Evolutionary conservation across 2,888 invertebrate species (phyloP).

Genomic region (Zhengitettix transpicula): DNA sequence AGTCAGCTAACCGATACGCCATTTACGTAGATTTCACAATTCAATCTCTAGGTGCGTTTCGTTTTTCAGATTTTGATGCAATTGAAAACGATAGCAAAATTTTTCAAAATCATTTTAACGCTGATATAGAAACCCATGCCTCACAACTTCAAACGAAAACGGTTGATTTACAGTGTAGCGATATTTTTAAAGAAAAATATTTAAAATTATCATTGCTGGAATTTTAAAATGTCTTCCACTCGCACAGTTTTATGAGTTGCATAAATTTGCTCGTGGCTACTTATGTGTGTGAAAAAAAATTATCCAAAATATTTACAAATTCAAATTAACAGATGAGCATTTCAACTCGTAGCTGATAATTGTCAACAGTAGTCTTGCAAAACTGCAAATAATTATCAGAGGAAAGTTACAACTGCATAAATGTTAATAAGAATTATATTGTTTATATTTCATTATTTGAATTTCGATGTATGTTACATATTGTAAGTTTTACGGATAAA

Average conservation of each 20-base stretch:
- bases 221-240: neutral
- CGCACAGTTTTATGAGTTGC: neutral
- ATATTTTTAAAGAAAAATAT: neutral
- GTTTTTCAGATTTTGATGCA: neutral
- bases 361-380: neutral
- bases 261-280: neutral
- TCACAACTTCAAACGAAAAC: neutral
- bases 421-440: neutral
- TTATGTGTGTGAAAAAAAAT: neutral
- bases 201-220: neutral
- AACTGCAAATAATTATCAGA: neutral
- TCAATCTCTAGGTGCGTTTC: conserved; percentile 14
- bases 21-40: conserved; percentile 12
- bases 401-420: neutral
- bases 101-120: neutral
- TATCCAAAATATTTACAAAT: neutral
- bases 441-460: neutral
- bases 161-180: no score
- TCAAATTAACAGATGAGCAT: neutral
- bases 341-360: neutral
- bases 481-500: neutral
- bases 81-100: neutral
- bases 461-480: neutral
- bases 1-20: conserved; percentile 14
- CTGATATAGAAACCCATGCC: neutral